These are phyloP conservation scores for Adrianichthys oophorus DNA, from an alignment of 2,797 vertebrate genomes.

Conservation along the genomic window DNA sequence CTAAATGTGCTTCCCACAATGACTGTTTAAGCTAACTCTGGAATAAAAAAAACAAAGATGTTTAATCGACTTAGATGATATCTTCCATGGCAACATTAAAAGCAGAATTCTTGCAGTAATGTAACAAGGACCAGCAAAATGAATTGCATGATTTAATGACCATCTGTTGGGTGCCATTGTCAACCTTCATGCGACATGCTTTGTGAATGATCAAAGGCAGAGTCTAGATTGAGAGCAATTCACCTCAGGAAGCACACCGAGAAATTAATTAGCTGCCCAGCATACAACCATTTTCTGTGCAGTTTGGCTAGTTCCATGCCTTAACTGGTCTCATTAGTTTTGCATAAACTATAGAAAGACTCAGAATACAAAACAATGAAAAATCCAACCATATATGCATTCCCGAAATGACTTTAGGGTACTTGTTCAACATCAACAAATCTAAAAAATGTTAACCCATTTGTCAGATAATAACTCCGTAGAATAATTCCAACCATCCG, in stretches of 20 bases:
- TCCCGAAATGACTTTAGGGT: slow-evolving; percentile 22
- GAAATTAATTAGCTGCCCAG: slow-evolving; percentile 67
- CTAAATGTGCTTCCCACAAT: slow-evolving; percentile 21
- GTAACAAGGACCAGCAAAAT: slow-evolving; percentile 76
- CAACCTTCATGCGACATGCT: slow-evolving; percentile 66
- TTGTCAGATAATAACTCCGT: slow-evolving; percentile 37
- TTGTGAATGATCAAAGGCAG: slow-evolving; percentile 75
- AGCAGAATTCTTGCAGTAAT: slow-evolving; percentile 71
- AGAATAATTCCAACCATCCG: slow-evolving; percentile 37
- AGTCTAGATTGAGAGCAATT: slow-evolving; percentile 59
- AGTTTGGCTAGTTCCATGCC: slow-evolving; percentile 51
- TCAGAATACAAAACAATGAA: slow-evolving; percentile 24
- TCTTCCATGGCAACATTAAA: slow-evolving; percentile 75
- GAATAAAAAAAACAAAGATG: slow-evolving; percentile 24
- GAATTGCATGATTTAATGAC: slow-evolving; percentile 79
- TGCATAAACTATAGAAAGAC: slow-evolving; percentile 12
- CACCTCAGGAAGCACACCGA: slow-evolving; percentile 62
- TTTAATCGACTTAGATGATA: slow-evolving; percentile 64
- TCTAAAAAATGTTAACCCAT: slow-evolving; percentile 55
- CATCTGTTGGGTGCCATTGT: slow-evolving; percentile 75
- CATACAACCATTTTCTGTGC: slow-evolving; percentile 58
- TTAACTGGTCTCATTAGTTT: slow-evolving; percentile 36
- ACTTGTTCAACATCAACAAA: slow-evolving; percentile 34
- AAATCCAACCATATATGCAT: slow-evolving; percentile 3
- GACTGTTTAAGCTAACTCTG: slow-evolving; percentile 21